phyloP scores from a whole-genome alignment of 2,797 vertebrate genomes.

The Hemitrygon akajei region DNA sequence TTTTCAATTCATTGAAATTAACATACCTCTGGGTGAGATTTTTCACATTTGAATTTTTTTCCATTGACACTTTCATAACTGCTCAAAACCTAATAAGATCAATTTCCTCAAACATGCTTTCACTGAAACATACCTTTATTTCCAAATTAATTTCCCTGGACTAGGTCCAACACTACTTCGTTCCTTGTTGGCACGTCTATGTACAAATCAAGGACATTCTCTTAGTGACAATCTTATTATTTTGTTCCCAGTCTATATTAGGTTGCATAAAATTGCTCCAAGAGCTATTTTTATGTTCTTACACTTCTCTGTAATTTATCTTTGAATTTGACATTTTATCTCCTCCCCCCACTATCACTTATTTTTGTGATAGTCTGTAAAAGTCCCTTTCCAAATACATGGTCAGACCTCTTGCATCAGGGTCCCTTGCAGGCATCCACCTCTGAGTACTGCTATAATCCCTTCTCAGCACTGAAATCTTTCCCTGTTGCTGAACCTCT shows the following conservation, averaged over 20 bases:
- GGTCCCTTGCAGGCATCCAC: no score
- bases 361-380: background rate
- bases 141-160: background rate
- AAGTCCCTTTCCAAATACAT: no score
- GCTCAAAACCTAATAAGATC: background rate
- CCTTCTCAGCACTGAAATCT: no score
- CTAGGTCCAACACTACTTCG: background rate
- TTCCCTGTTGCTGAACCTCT: no score
- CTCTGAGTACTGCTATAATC: no score
- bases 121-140: background rate
- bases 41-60: background rate
- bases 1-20: no score
- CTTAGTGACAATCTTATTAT: background rate
- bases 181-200: background rate
- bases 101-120: background rate
- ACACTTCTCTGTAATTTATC: background rate
- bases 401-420: no score
- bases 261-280: background rate
- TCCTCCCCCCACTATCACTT: background rate
- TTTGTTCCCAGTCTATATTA: background rate
- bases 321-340: background rate
- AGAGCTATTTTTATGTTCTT: background rate
- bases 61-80: background rate
- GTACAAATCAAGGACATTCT: background rate
- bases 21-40: no score